Percentiles rank a stretch among this genome's conserved stretches.
phyloP scores from a whole-genome alignment of 2,113 vertebrate genomes.

The Rhinolophus sinicus region DNA sequence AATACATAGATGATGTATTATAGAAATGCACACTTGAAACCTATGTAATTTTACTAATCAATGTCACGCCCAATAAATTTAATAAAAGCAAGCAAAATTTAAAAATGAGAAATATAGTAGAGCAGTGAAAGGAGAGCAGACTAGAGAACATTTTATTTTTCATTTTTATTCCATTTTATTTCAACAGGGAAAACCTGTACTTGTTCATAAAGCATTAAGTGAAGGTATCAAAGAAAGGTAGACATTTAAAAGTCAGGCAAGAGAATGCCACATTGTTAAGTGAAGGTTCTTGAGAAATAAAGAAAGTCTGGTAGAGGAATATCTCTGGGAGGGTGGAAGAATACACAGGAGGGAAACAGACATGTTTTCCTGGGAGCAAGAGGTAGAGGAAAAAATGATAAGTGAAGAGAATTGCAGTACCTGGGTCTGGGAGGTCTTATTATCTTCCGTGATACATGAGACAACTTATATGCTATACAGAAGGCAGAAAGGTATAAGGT shows the following conservation, averaged over 20 bases:
- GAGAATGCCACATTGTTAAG: neutral
- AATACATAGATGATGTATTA: no score
- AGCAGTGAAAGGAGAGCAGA: neutral
- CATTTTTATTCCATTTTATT: neutral
- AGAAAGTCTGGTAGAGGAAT: neutral
- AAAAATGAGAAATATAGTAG: no score
- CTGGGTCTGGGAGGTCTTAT: neutral
- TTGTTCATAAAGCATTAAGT: neutral
- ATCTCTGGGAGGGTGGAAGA: neutral
- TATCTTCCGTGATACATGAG: neutral
- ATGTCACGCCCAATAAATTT: no score
- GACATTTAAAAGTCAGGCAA: neutral
- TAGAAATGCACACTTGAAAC: no score
- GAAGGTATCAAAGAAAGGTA: neutral
- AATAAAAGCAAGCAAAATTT: no score
- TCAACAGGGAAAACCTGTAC: neutral
- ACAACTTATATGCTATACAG: neutral
- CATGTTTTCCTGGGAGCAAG: neutral
- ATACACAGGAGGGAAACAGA: neutral
- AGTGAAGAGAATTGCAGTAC: neutral
- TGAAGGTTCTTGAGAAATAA: neutral
- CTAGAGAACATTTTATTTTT: neutral
- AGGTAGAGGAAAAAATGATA: no score
- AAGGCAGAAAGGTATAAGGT: neutral
- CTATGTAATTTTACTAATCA: no score